phyloP scores from a whole-genome alignment of 2,797 vertebrate species.

The Rhinichthys osculus region DNA sequence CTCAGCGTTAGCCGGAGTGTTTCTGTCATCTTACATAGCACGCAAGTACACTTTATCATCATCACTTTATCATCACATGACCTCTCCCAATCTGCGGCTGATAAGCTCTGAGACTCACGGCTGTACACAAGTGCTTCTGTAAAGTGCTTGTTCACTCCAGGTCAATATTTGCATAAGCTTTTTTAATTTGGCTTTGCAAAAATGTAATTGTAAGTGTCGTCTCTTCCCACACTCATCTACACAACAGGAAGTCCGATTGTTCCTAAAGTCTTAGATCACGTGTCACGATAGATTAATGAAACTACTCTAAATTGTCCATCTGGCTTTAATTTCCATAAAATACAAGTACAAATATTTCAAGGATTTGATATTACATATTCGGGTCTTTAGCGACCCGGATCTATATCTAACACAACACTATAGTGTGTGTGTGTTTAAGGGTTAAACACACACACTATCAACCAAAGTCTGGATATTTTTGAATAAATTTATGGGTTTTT shows the following conservation, averaged over 20 bases:
- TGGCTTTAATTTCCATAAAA: constrained; percentile 6
- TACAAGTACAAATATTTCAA: not conserved
- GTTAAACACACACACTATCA: not conserved
- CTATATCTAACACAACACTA: no score
- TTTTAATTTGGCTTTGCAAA: not conserved
- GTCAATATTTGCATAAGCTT: not conserved
- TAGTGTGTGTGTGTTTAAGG: no score
- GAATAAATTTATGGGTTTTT: no score
- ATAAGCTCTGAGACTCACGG: not conserved
- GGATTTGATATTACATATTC: not conserved
- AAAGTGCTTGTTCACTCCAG: not conserved
- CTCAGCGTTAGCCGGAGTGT: constrained; percentile 80
- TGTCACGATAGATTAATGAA: not conserved
- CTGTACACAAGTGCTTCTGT: not conserved
- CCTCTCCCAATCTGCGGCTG: not conserved
- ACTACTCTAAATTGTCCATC: not conserved
- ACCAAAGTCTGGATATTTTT: not conserved
- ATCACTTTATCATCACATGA: not conserved
- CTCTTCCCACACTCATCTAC: not conserved
- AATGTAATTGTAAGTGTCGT: not conserved
- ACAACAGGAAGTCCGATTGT: not conserved
- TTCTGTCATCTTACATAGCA: constrained; percentile 85
- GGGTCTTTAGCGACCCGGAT: no score
- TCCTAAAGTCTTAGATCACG: not conserved
- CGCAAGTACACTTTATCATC: constrained; percentile 69